phyloP scores from a whole-genome alignment of 2,797 vertebrate genomes.

The Fistularia commersonii region DNA sequence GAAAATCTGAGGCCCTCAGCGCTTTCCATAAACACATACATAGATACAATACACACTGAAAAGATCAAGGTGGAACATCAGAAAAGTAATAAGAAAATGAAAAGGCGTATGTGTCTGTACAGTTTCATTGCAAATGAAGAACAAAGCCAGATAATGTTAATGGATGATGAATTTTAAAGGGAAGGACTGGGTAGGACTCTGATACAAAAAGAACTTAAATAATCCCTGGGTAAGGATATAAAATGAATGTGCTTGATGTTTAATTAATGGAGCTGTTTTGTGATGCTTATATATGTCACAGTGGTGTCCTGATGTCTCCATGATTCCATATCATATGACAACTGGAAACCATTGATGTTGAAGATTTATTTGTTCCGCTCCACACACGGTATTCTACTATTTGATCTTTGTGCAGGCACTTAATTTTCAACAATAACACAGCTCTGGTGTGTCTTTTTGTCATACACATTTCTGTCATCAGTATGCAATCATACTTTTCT shows the following conservation, averaged over 20 bases:
- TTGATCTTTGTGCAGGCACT: constrained; percentile 29
- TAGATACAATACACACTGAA: background rate
- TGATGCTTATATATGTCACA: constrained; percentile 42
- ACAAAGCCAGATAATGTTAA: constrained; percentile 75
- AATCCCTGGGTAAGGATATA: constrained; percentile 44
- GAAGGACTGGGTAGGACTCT: constrained; percentile 56
- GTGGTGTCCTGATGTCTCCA: constrained; percentile 55
- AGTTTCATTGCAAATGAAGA: constrained; percentile 42
- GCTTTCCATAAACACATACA: constrained; percentile 10
- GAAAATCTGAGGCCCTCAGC: constrained; percentile 8
- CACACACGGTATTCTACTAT: constrained; percentile 23
- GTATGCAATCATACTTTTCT: background rate
- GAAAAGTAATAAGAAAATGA: constrained; percentile 9
- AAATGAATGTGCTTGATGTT: constrained; percentile 63
- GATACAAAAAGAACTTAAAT: constrained; percentile 60
- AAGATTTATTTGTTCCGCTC: constrained; percentile 46
- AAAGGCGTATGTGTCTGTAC: constrained; percentile 15
- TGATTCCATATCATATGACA: constrained; percentile 38
- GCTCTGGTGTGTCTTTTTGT: background rate
- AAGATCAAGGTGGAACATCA: constrained; percentile 10
- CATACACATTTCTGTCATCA: background rate
- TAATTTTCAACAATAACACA: background rate
- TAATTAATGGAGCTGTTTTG: constrained; percentile 64
- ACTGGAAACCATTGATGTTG: constrained; percentile 47
- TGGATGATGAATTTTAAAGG: constrained; percentile 70